Evolutionary conservation across 2,888 invertebrate genomes (phyloP), one percentile per base, ranked within the genome.

Genomic region (Thumatha senex): DNA sequence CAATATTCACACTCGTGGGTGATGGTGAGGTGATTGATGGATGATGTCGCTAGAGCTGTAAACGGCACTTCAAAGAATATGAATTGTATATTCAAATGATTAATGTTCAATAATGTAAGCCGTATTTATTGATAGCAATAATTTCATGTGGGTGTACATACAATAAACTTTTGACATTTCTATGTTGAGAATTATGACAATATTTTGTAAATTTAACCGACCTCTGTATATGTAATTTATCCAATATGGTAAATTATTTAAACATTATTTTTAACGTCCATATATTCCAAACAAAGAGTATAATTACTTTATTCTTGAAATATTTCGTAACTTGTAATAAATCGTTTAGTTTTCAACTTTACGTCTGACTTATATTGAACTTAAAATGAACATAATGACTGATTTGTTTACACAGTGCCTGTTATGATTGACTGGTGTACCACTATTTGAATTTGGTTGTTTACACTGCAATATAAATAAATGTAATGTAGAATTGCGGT

Each of bases 1-100:
- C 75, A 76, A 65, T 76, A 72, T 76, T 64, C 67, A 76, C 72
- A 75, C 56, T 48, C 51, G 42, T 45, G 40, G 57, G 53, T 53
- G 39, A 50, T 51, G 12, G 12, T 43, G 34, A n/a, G 14, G 7
- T 42, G 41, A 24, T 24, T 24, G 7, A 33, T 42, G 33, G 15
- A 15, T 42, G 44, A 51, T 56, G 38, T 45, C 48, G 42, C 50
- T 34, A 29, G 41, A 48, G 11, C 3, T 61, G 55, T 30, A 24
- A 33, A 14, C n/a, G 12, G 38, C 12, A 40, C 41, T 35, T 47
- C 15, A 41, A 36, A n/a, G 40, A 41, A 13, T 47, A 35, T 47
- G 47, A 43, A 31, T 43, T 13, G 31, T 33, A 3, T n/a, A n/a
- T n/a, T 13, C 14, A 36, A n/a, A n/a, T n/a, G n/a, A n/a, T n/a